Evolutionary conservation across 2,113 vertebrate species (phyloP), one percentile per base, ranked within the genome.

Genomic region (Petrocephalus zakoni): DNA sequence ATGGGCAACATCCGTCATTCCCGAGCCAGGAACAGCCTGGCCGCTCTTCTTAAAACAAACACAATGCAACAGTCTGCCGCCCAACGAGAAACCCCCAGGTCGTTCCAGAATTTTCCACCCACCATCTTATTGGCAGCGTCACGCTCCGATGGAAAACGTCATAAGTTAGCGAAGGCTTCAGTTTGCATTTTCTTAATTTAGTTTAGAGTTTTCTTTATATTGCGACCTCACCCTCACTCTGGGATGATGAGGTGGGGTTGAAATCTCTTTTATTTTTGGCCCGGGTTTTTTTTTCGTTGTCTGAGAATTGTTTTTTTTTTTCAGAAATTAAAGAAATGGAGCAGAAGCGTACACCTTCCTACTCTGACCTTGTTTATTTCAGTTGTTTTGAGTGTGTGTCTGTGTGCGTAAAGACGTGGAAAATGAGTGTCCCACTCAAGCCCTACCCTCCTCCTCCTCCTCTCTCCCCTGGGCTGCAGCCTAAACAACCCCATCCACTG

Each of bases 1-100:
- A 72, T 85, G 86, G 87, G 87, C 82, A 25, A 25, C 87, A 89
- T 90, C 89, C 75, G 88, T 93, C 89, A 90, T 90, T 89, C 82
- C 89, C 68, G 87, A 85, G 84, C 83, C 88, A 56, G 84, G 52
- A 75, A 55, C 51, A 84, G 55, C 29, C 88, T 88, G 85, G 47
- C 52, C 42, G 37, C 82, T 8, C 55, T 46, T 75, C 52, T 90
- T 91, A 90, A 88, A 87, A 91, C 56, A 88, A 13, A 64, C 21
- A 5, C 53, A 25, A 5, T 55, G 53, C 72, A 89, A 82, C 88
- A 90, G 87, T 13, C 89, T 55, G 75, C 4, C 51, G 2, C 52
- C 25, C 21, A 5, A 17, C 46, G 88, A 13, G 52, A 53, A 29
- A 13, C 49, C 52, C 78, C n/a, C 55, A 46, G 84, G 64, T 29